Conservation (phyloP, 2,797 vertebrate species). For the Acanthis flammea region DNA sequence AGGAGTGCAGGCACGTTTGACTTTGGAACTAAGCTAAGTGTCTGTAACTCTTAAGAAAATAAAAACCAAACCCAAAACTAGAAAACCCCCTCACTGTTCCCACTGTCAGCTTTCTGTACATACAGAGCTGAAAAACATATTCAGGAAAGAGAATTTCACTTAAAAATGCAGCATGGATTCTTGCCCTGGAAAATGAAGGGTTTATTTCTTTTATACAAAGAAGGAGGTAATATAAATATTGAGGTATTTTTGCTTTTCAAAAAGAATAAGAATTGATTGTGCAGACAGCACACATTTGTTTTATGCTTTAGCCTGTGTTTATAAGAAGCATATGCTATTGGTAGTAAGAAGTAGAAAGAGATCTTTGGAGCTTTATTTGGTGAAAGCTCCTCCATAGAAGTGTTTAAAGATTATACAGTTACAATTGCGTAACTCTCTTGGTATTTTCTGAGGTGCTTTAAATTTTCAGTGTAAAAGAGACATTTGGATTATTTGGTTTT, state of each 20-base stretch:
- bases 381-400: background rate
- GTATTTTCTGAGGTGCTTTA: background rate
- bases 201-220: background rate
- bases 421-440: background rate
- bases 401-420: background rate
- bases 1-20: background rate
- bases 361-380: background rate
- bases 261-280: background rate
- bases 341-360: background rate
- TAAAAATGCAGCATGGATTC: background rate
- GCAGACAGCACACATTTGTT: background rate
- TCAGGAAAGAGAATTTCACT: background rate
- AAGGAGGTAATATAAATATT: background rate
- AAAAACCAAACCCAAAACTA: background rate
- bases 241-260: background rate
- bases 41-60: background rate
- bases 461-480: background rate
- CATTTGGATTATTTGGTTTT: background rate
- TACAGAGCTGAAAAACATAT: background rate
- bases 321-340: background rate
- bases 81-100: background rate
- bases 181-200: background rate
- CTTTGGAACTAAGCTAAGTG: background rate
- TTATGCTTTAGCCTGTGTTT: background rate
- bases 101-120: background rate